These are phyloP conservation scores for Anabas testudineus DNA, from an alignment of 2,797 vertebrate genomes.

Conservation along the genomic window DNA sequence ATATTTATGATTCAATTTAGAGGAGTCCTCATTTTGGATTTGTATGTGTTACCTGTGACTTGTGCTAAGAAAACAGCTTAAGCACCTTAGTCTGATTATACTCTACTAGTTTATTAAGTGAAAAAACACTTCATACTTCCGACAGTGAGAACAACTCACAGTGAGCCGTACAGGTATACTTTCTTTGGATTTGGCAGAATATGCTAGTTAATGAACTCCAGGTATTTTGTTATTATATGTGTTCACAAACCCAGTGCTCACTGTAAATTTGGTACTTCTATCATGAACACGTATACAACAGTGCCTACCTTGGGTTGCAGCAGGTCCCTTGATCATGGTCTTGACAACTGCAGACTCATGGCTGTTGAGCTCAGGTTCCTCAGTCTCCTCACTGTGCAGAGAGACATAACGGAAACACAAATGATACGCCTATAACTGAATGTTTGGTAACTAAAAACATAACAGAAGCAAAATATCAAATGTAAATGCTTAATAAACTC, in stretches of 20 bases:
- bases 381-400: conserved; percentile 79
- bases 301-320: conserved; percentile 77
- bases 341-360: conserved; percentile 70
- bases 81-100: conserved; percentile 50
- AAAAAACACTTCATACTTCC: conserved; percentile 38
- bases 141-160: conserved; percentile 25
- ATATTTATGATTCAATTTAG: conserved; percentile 58
- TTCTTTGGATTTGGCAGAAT: conserved; percentile 51
- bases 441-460: conserved; percentile 16
- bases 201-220: conserved; percentile 24
- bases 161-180: conserved; percentile 34
- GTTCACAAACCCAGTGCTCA: conserved; percentile 3
- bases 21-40: conserved; percentile 32
- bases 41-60: conserved; percentile 30
- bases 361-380: conserved; percentile 69
- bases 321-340: conserved; percentile 76
- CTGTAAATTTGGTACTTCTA: conserved; percentile 4
- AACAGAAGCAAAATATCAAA: too few species aligned
- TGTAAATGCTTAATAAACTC: neutral
- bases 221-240: conserved; percentile 13
- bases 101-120: conserved; percentile 48
- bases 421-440: conserved; percentile 1
- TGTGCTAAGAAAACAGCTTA: conserved; percentile 55
- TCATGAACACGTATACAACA: neutral
- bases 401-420: conserved; percentile 38